Percentiles rank a stretch among this genome's conserved stretches.
These are phyloP conservation scores for Lasioglossum lativentre DNA, from an alignment of 2,888 invertebrate genomes.

Conservation along the genomic window DNA sequence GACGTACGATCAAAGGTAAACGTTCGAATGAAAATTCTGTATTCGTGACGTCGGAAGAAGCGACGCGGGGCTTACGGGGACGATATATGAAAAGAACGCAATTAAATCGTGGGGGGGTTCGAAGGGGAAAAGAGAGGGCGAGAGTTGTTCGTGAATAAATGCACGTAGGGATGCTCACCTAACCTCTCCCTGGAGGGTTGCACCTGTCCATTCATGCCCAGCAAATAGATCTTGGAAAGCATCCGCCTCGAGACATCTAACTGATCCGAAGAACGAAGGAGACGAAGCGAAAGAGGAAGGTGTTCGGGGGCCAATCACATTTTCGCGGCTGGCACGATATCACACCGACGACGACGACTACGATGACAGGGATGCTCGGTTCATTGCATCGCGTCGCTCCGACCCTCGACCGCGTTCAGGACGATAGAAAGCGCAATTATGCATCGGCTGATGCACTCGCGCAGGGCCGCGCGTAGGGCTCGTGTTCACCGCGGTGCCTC, in stretches of 20 bases:
- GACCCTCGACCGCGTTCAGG: conserved; percentile 6
- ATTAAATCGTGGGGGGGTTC: not conserved
- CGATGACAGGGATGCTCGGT: not conserved
- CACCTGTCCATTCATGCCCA: conserved; percentile 81
- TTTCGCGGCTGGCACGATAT: conserved; percentile 32
- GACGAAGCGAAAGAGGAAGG: not conserved
- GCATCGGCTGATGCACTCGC: conserved; percentile 50
- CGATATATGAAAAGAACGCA: too few species aligned
- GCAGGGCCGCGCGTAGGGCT: conserved; percentile 12
- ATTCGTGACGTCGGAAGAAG: not conserved
- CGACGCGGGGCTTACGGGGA: too few species aligned
- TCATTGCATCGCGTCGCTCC: conserved; percentile 16
- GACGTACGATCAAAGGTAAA: not conserved
- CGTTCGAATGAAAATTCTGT: not conserved
- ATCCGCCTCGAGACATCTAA: conserved; percentile 46
- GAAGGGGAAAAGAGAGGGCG: not conserved
- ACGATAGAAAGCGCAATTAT: conserved; percentile 35
- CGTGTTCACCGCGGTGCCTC: conserved; percentile 17
- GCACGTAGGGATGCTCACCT: conserved; percentile 72
- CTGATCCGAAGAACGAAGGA: not conserved
- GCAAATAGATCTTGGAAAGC: conserved; percentile 48
- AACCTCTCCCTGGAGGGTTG: conserved; percentile 82
- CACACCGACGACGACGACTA: not conserved
- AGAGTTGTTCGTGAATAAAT: not conserved
- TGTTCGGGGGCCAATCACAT: conserved; percentile 37